A percentile compares a stretch with the other conserved stretches of the same genome.
These are phyloP conservation scores for Saturnia pavonia DNA, from an alignment of 2,888 invertebrate species.

Conservation along the genomic window DNA sequence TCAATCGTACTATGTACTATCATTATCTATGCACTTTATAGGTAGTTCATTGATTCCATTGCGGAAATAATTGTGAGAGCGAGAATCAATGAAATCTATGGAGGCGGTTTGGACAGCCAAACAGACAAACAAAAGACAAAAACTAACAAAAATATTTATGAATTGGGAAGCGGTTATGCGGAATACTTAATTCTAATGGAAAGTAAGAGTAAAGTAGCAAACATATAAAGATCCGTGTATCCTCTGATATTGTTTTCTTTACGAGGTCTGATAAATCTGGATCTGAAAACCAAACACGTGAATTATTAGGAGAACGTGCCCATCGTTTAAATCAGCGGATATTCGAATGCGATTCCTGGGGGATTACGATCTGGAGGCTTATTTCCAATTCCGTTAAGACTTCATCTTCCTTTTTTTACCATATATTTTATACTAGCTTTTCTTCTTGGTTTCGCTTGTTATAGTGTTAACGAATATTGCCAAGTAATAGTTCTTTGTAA, in stretches of 20 bases:
- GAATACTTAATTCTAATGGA: neutral
- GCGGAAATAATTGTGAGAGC: no score
- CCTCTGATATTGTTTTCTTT: neutral
- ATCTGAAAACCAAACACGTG: neutral
- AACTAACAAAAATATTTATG: neutral
- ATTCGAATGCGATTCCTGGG: constrained; percentile 4
- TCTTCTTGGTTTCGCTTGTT: no score
- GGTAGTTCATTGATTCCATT: no score
- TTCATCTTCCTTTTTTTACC: constrained; percentile 1
- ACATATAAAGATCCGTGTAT: constrained; percentile 1
- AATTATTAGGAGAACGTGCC: constrained; percentile 12
- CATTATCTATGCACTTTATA: no score
- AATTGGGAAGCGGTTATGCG: neutral
- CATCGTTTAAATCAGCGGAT: constrained; percentile 11
- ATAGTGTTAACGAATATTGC: no score
- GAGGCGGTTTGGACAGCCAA: no score
- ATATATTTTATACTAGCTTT: neutral
- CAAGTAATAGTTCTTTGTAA: no score
- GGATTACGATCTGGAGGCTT: constrained; percentile 8
- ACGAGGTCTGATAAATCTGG: neutral
- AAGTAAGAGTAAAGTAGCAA: constrained; percentile 1
- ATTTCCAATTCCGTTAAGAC: constrained; percentile 2
- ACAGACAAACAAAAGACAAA: no score
- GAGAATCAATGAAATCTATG: no score
- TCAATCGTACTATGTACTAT: no score